A percentile compares a stretch with the other conserved stretches of the same genome.
phyloP scores from a whole-genome alignment of 1,140 invertebrate genomes.

The Polypedilum vanderplanki region DNA sequence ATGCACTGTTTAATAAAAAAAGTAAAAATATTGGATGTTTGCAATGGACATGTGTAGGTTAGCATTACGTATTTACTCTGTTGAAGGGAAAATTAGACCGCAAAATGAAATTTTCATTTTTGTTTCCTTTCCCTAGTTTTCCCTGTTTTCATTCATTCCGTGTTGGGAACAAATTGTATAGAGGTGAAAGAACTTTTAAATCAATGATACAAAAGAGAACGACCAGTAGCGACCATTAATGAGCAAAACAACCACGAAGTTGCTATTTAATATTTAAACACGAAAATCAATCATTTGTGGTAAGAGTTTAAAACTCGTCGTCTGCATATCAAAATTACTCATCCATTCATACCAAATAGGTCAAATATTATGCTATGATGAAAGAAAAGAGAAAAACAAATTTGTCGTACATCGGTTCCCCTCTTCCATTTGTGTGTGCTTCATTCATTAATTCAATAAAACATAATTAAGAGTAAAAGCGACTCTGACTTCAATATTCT shows the following conservation, averaged over 20 bases:
- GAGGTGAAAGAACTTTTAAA: conserved; percentile 5
- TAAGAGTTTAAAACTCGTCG: neutral
- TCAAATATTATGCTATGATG: too few species aligned
- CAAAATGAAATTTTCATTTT: conserved; percentile 3
- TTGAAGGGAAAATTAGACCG: neutral
- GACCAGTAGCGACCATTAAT: neutral
- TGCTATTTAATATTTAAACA: neutral
- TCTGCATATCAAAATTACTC: neutral
- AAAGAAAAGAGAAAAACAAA: neutral
- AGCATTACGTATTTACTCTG: neutral
- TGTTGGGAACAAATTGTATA: neutral
- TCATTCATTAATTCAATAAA: conserved; percentile 14
- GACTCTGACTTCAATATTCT: neutral
- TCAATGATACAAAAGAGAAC: neutral
- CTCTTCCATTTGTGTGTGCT: neutral
- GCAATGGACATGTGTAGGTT: neutral
- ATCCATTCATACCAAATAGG: neutral
- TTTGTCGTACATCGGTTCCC: neutral
- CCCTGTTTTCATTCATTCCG: neutral
- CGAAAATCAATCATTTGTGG: conserved; percentile 5
- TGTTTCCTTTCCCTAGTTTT: neutral
- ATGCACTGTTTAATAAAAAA: neutral
- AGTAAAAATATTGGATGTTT: neutral
- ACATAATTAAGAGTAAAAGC: neutral
- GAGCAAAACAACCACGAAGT: too few species aligned